Evolutionary conservation across 2,113 vertebrate species (phyloP).

Genomic region (Dolichallabes microphthalmus): DNA sequence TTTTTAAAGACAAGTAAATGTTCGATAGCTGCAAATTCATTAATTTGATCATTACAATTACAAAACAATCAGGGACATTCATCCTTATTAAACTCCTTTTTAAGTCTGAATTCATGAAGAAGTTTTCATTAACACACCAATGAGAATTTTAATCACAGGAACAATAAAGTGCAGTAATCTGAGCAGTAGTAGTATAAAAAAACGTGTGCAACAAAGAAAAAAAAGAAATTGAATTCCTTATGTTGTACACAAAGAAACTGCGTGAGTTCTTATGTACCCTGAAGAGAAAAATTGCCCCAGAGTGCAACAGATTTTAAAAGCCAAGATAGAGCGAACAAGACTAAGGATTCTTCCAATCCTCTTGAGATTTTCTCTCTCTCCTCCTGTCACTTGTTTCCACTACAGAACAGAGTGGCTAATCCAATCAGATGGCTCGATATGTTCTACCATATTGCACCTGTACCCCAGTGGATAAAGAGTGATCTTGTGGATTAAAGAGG

Average conservation of each 20-base stretch:
- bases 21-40: background rate
- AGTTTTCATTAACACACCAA: conserved; percentile 4
- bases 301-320: background rate
- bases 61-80: background rate
- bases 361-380: conserved; percentile 60
- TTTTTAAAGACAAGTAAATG: background rate
- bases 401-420: conserved; percentile 71
- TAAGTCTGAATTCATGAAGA: background rate
- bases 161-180: background rate
- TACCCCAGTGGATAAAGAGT: conserved; percentile 74
- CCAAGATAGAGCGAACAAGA: conserved; percentile 7
- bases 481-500: conserved; percentile 80
- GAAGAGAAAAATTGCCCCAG: background rate
- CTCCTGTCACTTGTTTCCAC: conserved; percentile 62
- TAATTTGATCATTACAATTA: conserved; percentile 1
- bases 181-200: background rate
- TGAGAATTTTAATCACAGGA: background rate
- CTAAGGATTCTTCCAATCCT: background rate
- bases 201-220: background rate
- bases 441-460: conserved; percentile 66
- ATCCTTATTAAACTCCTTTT: background rate
- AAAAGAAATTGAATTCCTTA: background rate
- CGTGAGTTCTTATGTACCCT: background rate
- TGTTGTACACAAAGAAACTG: conserved; percentile 4
- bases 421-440: conserved; percentile 72